A percentile compares a stretch with the other conserved stretches of the same genome.
These are phyloP conservation scores for Miniopterus natalensis DNA, from an alignment of 2,113 vertebrate genomes.

Conservation along the genomic window DNA sequence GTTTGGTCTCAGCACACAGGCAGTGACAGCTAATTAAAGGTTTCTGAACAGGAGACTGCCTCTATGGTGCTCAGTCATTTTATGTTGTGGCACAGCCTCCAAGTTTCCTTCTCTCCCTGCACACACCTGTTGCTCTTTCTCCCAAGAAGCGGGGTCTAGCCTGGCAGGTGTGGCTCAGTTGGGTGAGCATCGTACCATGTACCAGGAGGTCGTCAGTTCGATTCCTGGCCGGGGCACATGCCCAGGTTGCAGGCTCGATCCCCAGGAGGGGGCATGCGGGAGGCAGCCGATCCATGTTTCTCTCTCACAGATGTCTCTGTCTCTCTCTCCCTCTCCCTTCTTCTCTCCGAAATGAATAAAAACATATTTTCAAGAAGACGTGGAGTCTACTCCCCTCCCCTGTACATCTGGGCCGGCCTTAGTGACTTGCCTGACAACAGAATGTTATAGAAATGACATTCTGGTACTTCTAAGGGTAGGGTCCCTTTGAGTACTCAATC, in stretches of 20 bases:
- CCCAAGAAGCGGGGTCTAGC: background rate
- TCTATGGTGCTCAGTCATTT: background rate
- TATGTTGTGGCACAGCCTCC: background rate
- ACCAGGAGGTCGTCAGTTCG: too few species aligned
- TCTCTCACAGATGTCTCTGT: too few species aligned
- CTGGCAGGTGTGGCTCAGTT: too few species aligned
- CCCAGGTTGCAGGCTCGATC: too few species aligned
- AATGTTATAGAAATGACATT: conserved; percentile 1
- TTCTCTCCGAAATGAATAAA: too few species aligned
- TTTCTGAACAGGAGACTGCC: background rate
- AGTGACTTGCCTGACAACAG: background rate
- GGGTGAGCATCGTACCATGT: too few species aligned
- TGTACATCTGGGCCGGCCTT: background rate
- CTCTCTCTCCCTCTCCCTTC: too few species aligned
- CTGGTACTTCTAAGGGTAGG: background rate
- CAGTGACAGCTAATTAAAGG: background rate
- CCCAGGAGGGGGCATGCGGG: too few species aligned
- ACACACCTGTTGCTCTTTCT: background rate
- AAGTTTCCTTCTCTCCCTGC: background rate
- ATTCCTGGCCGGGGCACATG: too few species aligned
- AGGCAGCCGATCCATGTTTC: too few species aligned
- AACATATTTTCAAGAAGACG: background rate
- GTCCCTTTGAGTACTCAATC: background rate
- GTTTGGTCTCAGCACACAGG: background rate
- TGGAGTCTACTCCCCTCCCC: background rate